Evolutionary conservation across 2,888 invertebrate genomes (phyloP).

Genomic region (Saturnia japonica): DNA sequence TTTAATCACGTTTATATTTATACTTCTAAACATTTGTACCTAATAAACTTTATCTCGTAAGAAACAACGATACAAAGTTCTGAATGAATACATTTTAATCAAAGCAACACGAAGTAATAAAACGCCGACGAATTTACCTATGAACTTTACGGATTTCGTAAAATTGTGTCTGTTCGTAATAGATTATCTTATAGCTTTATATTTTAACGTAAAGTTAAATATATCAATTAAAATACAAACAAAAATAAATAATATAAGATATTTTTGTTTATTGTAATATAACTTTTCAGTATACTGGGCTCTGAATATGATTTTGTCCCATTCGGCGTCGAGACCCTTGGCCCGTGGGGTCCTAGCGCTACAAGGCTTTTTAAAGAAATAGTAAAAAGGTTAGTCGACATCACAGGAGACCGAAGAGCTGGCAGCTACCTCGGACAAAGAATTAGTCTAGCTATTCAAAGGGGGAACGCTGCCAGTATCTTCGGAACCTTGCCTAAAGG

Average conservation of each 20-base stretch:
- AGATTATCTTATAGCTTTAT: neutral
- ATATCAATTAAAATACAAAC: neutral
- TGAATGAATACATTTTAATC: conserved; percentile 23
- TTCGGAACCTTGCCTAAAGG: too few relatives aligned
- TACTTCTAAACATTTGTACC: conserved; percentile 10
- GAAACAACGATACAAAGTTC: conserved; percentile 17
- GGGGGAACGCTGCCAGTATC: too few relatives aligned
- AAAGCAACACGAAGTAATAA: conserved; percentile 19
- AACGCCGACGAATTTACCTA: conserved; percentile 10
- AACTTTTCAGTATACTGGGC: too few relatives aligned
- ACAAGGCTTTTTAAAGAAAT: too few relatives aligned
- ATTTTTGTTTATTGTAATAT: too few relatives aligned
- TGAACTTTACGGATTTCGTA: conserved; percentile 19
- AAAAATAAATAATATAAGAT: neutral
- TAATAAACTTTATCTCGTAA: conserved; percentile 10
- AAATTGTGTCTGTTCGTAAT: conserved; percentile 13
- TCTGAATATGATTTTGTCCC: too few relatives aligned
- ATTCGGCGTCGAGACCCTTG: too few relatives aligned
- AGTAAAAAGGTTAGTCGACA: too few relatives aligned
- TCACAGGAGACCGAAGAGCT: too few relatives aligned
- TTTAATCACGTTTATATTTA: conserved; percentile 12
- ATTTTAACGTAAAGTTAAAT: neutral
- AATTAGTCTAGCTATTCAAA: too few relatives aligned
- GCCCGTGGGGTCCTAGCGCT: too few relatives aligned
- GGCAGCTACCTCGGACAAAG: too few relatives aligned